Evolutionary conservation across 2,113 vertebrate genomes (phyloP), one percentile per base, ranked within the genome.

Genomic region (Rhinoderma darwinii): DNA sequence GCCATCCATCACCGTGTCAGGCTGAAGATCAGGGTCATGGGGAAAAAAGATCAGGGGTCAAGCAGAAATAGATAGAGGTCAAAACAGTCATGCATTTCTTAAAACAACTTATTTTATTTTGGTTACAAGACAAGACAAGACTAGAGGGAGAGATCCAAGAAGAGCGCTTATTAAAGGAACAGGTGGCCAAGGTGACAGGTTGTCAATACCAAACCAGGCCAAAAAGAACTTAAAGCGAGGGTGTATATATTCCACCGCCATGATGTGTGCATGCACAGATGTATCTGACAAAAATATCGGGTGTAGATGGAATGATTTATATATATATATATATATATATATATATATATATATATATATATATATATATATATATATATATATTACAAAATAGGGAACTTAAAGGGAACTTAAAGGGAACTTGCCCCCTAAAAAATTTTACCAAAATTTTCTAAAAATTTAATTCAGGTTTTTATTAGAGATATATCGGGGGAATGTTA

Each of bases 1-100:
- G 30, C 63, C 89, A 91, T 91, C 89, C 91, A 87, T 91, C 90
- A 91, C 70, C 37, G 20, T 89, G 89, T 83, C 88, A 86, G 73
- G 66, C 82, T 87, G 86, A 89, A 89, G 90, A 82, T 84, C 91
- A 86, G 88, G 89, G 91, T 90, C 91, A 90, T 4, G 74, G 88
- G 68, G 50, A 70, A 44, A 66, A 90, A 88, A 87, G 91, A 84
- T 37, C 90, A 89, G 83, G 84, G 89, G 87, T 88, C 84, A n/a
- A 59, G 63, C 12, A 35, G 88, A 83, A 82, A 82, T 41, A 77
- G 82, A 82, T 50, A 74, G 35, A 30, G 88, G 84, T 51, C 80
- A 84, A 27, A 54, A 68, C 3, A 66, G 86, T 50, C 22, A 1
- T 27, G 18, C 82, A 54, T 79, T 37, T 82, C 54, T 37, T 82